Evolutionary conservation across 35 echinoderm and acorn worm genomes (phyloP), one percentile per base, ranked within the genome.

Genomic region (Heliocidaris erythrogramma): DNA sequence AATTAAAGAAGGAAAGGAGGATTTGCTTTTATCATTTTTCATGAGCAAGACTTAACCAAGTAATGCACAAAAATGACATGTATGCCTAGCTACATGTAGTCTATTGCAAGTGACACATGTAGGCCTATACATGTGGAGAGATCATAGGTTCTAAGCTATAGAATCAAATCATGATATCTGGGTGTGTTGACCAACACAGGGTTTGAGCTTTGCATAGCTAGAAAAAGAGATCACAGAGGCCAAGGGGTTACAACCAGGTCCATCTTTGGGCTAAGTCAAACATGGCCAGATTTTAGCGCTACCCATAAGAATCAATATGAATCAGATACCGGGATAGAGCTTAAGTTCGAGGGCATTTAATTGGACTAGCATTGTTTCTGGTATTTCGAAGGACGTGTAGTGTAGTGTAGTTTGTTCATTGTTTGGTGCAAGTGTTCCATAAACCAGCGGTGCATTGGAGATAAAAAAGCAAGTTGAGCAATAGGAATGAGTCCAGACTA

Each of bases 231-330:
- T 78, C 65, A 78, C 65, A 5, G 65, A 18, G 65, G 65, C 65
- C 65, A 8, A 27, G 65, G 65, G 65, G 65, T 21, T 78, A 78
- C 18, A n/a, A n/a, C 65, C 65, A 78, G 65, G 18, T n/a, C 65
- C 27, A 78, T 78, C 65, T 78, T 24, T 4, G 65, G 65, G 18
- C 65, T 78, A 78, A 78, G 27, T 78, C 65, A 78, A 78, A 78
- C 65, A 78, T 78, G 65, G 27, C 65, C 65, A 78, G 65, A n/a
- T n/a, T 78, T 78, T 78, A 78, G 65, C 65, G n/a, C 65, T 78
- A 24, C 27, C 65, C 65, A n/a, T 78, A 27, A 78, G 65, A 78
- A 78, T 78, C 65, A 78, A 78, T 21, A 78, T 78, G 65, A 78
- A 27, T 24, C 65, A 5, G 65, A 78, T 78, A 78, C 65, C 14